A percentile compares a stretch with the other conserved stretches of the same genome.
phyloP scores from a whole-genome alignment of 2,113 vertebrate species.

The Antennarius striatus region DNA sequence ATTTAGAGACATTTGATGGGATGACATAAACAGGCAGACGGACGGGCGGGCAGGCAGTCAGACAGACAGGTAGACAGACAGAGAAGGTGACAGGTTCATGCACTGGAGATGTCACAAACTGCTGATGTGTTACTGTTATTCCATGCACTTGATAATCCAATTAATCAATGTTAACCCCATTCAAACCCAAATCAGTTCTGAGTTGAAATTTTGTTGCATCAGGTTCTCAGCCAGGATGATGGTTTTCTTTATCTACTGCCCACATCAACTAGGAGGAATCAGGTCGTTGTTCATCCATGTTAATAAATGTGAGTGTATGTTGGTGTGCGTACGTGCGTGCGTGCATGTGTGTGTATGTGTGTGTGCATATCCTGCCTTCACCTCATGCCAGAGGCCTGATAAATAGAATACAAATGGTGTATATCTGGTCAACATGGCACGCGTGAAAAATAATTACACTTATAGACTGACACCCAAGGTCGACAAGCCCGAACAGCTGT shows the following conservation, averaged over 20 bases:
- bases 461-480: conserved; percentile 70
- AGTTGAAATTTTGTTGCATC: conserved; percentile 43
- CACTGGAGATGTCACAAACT: neutral
- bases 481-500: conserved; percentile 69
- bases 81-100: neutral
- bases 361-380: neutral
- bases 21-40: conserved; percentile 19
- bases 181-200: conserved; percentile 62
- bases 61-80: conserved; percentile 18
- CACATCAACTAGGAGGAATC: conserved; percentile 30
- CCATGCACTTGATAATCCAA: conserved; percentile 45
- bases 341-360: neutral
- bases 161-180: conserved; percentile 63
- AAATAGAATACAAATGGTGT: conserved; percentile 52
- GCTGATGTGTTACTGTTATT: conserved; percentile 56
- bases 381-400: conserved; percentile 43
- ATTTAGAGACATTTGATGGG: conserved; percentile 61
- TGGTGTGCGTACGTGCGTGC: neutral
- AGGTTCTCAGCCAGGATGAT: conserved; percentile 27
- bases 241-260: conserved; percentile 42
- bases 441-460: conserved; percentile 69
- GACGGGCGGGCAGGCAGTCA: conserved; percentile 45
- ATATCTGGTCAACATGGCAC: conserved; percentile 69
- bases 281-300: conserved; percentile 42
- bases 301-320: conserved; percentile 4